These are phyloP conservation scores for Antechinus stuartii DNA, from an alignment of 2,113 vertebrate genomes.

Conservation along the genomic window DNA sequence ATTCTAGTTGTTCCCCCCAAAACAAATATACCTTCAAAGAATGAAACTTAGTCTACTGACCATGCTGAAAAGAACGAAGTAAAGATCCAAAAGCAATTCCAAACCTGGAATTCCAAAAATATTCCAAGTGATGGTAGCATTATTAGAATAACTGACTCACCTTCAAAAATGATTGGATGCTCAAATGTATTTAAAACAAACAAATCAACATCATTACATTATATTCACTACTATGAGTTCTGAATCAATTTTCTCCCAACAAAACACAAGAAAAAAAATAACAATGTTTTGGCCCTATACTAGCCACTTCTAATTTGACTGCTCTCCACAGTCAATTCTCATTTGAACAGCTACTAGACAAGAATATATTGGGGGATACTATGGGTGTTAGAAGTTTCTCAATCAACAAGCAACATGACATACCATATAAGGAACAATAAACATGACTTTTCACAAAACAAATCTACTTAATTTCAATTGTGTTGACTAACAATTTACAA, in stretches of 20 bases:
- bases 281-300: background rate
- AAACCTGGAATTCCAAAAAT: background rate
- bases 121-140: background rate
- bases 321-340: background rate
- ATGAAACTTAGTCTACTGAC: background rate
- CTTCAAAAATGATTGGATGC: background rate
- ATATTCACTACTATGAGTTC: background rate
- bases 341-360: background rate
- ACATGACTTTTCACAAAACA: slow-evolving; percentile 39
- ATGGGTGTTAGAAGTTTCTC: background rate
- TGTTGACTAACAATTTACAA: slow-evolving; percentile 48
- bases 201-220: background rate
- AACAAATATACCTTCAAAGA: background rate
- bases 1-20: background rate
- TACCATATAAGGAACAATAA: background rate
- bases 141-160: background rate
- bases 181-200: background rate
- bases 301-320: background rate
- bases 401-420: background rate
- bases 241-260: background rate
- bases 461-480: slow-evolving; percentile 54
- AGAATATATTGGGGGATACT: background rate
- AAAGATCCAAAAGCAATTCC: background rate
- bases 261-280: background rate
- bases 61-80: background rate